Base-by-base conservation (phyloP, 53 echinoderm and acorn worm species). In the Paracentrotus lividus region DNA sequence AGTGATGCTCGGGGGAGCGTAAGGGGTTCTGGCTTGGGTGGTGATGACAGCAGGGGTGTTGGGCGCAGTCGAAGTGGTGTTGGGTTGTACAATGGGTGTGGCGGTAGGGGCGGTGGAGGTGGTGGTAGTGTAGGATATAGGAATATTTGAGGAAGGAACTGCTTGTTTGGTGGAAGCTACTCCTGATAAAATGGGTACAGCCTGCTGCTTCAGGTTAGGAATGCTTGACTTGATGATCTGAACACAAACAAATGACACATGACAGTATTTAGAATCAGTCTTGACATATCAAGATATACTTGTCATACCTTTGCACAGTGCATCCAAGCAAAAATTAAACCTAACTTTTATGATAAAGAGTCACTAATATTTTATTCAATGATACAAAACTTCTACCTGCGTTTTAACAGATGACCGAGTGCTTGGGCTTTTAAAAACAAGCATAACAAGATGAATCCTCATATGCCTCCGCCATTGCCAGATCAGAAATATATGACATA, bases 181-280 rank as follows among this genome's bases (percentile, higher is more conserved):
- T 16, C 91, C 76, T 29, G 91, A 47, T 52, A 76, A 52, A 36
- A 56, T 56, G 32, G 91, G 91, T 8, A 76, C 53, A 51, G 53
- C 15, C 76, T 49, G 91, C 18, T 91, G 91, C 54, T 91, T 91
- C 53, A 91, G 76, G n/a, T 29, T 76, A 23, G 91, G 91, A 51
- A 75, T 76, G 91, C 77, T 69, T 51, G 90, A 49, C 49, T 69
- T 67, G 90, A 90, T 90, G 68, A 69, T 42, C 49, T 49, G 47
- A 53, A 76, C 6, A 24, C 43, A 51, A 64, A 44, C 24, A 51
- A 44, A 51, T 43, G 26, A 43, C 8, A 40, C 3, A 77, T 1
- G 20, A 4, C 20, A 34, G 13, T n/a, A n/a, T n/a, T n/a, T n/a
- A n/a, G n/a, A n/a, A n/a, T n/a, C n/a, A n/a, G n/a, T n/a, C n/a